Percentiles rank a stretch among this genome's conserved stretches.
phyloP scores from a whole-genome alignment of 2,113 vertebrate genomes.

The Poecile atricapillus region DNA sequence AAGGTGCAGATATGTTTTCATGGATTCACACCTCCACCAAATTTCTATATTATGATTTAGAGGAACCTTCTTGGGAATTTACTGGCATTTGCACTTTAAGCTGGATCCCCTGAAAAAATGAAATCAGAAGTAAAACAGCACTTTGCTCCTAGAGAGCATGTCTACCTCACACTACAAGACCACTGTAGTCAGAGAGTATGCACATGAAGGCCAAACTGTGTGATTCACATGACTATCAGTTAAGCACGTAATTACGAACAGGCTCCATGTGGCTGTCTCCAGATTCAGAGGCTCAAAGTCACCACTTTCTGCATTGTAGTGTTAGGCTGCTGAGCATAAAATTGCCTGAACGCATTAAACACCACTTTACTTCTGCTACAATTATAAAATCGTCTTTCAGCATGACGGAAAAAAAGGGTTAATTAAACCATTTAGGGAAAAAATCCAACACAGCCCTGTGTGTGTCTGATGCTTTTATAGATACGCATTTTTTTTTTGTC shows the following conservation, averaged over 20 bases:
- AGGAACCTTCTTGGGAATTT: not conserved
- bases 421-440: not conserved
- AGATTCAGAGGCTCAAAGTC: not conserved
- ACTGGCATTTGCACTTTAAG: not conserved
- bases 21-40: not conserved
- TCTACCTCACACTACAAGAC: not conserved
- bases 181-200: not conserved
- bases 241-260: not conserved
- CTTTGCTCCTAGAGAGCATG: not conserved
- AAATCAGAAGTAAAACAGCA: not conserved
- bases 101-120: not conserved
- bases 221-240: not conserved
- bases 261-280: not conserved
- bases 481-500: not conserved
- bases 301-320: rapidly evolving
- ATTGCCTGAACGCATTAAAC: not conserved
- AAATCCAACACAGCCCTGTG: rapidly evolving
- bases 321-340: not conserved
- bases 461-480: not conserved
- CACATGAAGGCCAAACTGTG: not conserved
- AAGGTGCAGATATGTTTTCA: not conserved
- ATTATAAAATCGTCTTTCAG: not conserved
- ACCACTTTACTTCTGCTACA: not conserved
- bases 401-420: not conserved
- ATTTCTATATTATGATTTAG: not conserved